Evolutionary conservation across 1,140 invertebrate species (phyloP).

Genomic region (Dufourea novaeangliae): DNA sequence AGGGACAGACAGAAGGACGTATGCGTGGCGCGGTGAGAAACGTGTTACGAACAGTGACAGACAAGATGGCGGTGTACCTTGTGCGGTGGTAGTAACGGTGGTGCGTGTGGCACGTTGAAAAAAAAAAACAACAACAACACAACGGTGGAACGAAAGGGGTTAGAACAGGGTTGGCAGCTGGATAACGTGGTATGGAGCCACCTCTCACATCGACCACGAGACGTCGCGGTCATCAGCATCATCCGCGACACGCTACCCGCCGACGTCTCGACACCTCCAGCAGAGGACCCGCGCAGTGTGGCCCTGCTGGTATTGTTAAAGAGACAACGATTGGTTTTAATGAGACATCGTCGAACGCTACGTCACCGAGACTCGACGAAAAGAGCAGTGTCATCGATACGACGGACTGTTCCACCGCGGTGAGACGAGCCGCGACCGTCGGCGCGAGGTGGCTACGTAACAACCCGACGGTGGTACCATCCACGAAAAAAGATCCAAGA

Average conservation of each 20-base stretch:
- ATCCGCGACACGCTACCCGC: constrained; percentile 83
- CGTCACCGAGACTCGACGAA: constrained; percentile 23
- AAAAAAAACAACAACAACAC: neutral
- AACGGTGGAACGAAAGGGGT: constrained; percentile 12
- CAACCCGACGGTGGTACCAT: neutral
- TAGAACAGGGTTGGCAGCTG: constrained; percentile 48
- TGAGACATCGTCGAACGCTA: constrained; percentile 7
- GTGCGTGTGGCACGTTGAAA: constrained; percentile 62
- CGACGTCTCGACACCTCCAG: constrained; percentile 80
- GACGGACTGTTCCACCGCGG: neutral
- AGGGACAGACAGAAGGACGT: constrained; percentile 26
- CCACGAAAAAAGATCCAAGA: neutral
- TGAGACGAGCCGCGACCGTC: constrained; percentile 23
- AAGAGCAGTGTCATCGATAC: constrained; percentile 29
- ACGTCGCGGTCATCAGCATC: constrained; percentile 90
- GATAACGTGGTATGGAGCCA: constrained; percentile 80
- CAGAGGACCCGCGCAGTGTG: constrained; percentile 84
- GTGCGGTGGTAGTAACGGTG: constrained; percentile 62
- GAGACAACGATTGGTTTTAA: constrained; percentile 34
- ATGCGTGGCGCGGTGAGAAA: constrained; percentile 59
- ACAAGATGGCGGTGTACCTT: constrained; percentile 79
- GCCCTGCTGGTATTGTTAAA: constrained; percentile 81
- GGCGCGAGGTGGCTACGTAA: constrained; percentile 42
- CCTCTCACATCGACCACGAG: constrained; percentile 82
- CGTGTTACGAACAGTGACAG: constrained; percentile 71